These are phyloP conservation scores for Leucopsar rothschildi DNA, from an alignment of 2,113 vertebrate species.

Conservation along the genomic window DNA sequence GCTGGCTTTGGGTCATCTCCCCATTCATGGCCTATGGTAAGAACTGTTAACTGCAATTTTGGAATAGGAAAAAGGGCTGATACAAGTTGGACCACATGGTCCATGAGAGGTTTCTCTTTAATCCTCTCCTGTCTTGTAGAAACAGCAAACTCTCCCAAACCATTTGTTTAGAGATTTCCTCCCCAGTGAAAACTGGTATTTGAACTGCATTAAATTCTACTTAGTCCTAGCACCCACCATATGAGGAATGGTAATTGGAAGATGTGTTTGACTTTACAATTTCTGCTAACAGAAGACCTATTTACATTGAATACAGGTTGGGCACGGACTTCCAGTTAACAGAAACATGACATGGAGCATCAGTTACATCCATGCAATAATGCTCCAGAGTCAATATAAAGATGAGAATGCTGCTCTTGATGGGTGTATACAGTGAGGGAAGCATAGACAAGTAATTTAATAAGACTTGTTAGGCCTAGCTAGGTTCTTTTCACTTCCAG, in stretches of 20 bases:
- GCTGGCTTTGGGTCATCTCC: conserved; percentile 93
- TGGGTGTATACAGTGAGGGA: not conserved
- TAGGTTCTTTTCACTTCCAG: conserved; percentile 66
- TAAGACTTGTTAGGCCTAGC: not conserved
- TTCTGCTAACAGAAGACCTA: not conserved
- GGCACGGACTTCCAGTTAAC: not conserved
- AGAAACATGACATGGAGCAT: not conserved
- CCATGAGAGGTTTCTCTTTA: not conserved
- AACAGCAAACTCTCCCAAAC: not conserved
- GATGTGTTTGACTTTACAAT: not conserved
- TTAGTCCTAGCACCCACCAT: not conserved
- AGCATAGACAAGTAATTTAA: not conserved
- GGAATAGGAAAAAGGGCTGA: not conserved
- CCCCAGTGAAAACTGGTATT: not conserved
- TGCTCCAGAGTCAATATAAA: not conserved
- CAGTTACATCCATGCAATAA: not conserved
- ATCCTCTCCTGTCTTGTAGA: not conserved
- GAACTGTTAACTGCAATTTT: conserved; percentile 39
- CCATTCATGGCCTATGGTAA: conserved; percentile 96
- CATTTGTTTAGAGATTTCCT: not conserved
- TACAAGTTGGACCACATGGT: not conserved
- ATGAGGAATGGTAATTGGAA: not conserved
- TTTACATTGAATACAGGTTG: not conserved
- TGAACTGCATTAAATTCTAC: not conserved
- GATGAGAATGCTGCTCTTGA: not conserved